Evolutionary conservation across 2,888 invertebrate genomes (phyloP).

Genomic region (Calameuta filiformis): DNA sequence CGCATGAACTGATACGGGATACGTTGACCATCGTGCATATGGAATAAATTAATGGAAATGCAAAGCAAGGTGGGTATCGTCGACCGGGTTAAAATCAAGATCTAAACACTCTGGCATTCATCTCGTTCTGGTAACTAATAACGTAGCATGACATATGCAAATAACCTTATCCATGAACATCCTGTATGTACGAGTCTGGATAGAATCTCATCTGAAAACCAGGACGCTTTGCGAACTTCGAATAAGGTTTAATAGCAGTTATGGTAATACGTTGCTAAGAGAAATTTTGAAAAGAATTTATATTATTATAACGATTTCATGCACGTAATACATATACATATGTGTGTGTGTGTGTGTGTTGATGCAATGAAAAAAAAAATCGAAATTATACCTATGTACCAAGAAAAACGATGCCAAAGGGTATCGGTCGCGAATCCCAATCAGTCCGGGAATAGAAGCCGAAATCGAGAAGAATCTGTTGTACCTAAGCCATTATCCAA

Average conservation of each 20-base stretch:
- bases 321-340: neutral
- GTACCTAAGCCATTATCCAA: neutral
- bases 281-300: neutral
- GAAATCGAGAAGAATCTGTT: neutral
- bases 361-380: neutral
- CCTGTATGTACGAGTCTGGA: neutral
- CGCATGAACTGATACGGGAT: neutral
- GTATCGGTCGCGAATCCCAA: neutral
- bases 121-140: slow-evolving; percentile 2
- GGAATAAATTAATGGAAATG: neutral
- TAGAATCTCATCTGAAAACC: slow-evolving; percentile 1
- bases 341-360: neutral
- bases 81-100: neutral
- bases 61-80: neutral
- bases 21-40: neutral
- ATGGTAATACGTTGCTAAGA: neutral
- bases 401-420: neutral
- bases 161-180: neutral
- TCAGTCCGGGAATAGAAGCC: neutral
- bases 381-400: neutral
- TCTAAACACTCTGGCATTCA: neutral
- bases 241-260: neutral
- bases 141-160: slow-evolving; percentile 4
- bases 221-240: neutral
- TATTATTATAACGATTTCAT: neutral